Evolutionary conservation across 2,113 vertebrate genomes (phyloP).

Genomic region (Embiotoca jacksoni): DNA sequence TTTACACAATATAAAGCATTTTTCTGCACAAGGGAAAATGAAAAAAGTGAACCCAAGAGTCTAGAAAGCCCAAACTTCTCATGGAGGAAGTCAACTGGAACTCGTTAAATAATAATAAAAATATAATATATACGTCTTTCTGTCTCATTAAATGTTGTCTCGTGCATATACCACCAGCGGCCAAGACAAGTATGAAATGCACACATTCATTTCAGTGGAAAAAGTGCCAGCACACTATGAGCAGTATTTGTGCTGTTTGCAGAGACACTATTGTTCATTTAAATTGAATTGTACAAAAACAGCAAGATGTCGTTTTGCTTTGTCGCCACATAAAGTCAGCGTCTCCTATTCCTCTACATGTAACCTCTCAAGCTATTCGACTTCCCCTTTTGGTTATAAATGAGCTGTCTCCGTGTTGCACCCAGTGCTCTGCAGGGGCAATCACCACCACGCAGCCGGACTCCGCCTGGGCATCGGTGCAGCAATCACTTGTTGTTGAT

Average conservation of each 20-base stretch:
- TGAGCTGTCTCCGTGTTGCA: constrained; percentile 18
- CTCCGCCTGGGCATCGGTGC: constrained; percentile 3
- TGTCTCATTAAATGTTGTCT: background rate
- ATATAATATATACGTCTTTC: background rate
- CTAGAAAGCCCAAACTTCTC: constrained; percentile 40
- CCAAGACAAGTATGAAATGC: background rate
- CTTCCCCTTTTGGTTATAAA: background rate
- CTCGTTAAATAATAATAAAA: background rate
- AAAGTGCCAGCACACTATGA: too few species aligned
- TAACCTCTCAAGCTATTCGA: background rate
- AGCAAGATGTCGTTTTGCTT: too few species aligned
- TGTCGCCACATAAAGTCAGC: too few species aligned
- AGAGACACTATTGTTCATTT: too few species aligned
- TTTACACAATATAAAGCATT: constrained; percentile 61
- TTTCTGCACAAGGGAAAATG: constrained; percentile 32
- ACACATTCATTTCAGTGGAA: background rate
- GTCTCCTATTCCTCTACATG: too few species aligned
- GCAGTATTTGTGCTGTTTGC: too few species aligned
- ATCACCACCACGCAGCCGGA: constrained; percentile 30
- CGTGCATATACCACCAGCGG: background rate
- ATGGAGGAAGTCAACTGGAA: constrained; percentile 16
- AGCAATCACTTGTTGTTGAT: constrained; percentile 57
- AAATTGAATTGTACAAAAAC: too few species aligned
- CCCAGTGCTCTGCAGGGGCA: constrained; percentile 22
- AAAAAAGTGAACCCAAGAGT: constrained; percentile 43